Percentiles rank a stretch among this genome's conserved stretches.
Conservation (phyloP, 2,888 invertebrate species). For the Trichopoda pennipes region DNA sequence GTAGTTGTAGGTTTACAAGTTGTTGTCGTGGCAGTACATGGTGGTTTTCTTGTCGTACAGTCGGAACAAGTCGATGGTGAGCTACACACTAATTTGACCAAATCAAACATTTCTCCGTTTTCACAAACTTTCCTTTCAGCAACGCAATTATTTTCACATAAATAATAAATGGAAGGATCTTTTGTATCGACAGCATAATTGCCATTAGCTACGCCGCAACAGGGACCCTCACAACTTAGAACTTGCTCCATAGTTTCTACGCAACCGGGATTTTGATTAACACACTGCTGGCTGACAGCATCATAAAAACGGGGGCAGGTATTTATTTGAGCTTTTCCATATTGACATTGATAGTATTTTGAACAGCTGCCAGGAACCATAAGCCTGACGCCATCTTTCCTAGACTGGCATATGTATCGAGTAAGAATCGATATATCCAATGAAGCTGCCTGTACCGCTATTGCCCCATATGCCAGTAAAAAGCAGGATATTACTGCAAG, state of each 20-base stretch:
- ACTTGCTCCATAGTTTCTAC: conserved; percentile 66
- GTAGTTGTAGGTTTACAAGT: conserved; percentile 10
- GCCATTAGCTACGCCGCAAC: conserved; percentile 61
- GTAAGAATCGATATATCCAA: conserved; percentile 74
- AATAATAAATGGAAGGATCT: conserved; percentile 66
- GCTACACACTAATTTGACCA: conserved; percentile 64
- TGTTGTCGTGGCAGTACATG: conserved; percentile 13
- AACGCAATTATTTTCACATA: conserved; percentile 60
- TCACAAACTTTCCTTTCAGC: conserved; percentile 44
- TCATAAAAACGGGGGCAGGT: conserved; percentile 74
- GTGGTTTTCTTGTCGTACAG: conserved; percentile 35
- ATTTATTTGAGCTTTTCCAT: conserved; percentile 70
- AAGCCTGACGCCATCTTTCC: conserved; percentile 73
- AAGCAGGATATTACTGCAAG: conserved; percentile 59
- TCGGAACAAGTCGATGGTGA: conserved; percentile 57
- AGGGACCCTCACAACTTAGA: conserved; percentile 59
- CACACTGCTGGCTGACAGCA: conserved; percentile 71
- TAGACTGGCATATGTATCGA: conserved; percentile 73
- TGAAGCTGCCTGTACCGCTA: conserved; percentile 70
- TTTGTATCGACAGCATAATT: conserved; percentile 60
- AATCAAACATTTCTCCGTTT: conserved; percentile 65
- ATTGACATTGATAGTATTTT: conserved; percentile 75
- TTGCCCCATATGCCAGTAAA: conserved; percentile 66
- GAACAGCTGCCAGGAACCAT: conserved; percentile 79
- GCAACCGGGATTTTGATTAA: conserved; percentile 74